Percentiles rank a stretch among this genome's conserved stretches.
phyloP scores from a whole-genome alignment of 2,113 vertebrate species.

The Acanthochromis polyacanthus region DNA sequence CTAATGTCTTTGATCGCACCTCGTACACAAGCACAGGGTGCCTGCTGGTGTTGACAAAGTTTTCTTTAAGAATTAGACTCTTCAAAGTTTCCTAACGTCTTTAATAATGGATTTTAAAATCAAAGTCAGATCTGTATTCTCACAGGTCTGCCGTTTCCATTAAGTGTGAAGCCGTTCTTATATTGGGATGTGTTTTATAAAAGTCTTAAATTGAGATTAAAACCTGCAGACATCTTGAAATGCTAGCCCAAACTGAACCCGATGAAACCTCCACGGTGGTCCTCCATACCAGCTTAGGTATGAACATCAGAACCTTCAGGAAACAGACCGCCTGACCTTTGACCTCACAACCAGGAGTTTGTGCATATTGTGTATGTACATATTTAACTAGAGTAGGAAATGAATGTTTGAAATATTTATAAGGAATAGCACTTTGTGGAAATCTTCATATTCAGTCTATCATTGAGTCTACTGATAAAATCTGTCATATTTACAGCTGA shows the following conservation, averaged over 20 bases:
- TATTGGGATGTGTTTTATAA: background rate
- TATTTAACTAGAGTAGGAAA: conserved; percentile 31
- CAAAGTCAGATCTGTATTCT: conserved; percentile 15
- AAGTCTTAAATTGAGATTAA: background rate
- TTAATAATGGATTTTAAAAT: conserved; percentile 1
- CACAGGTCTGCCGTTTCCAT: background rate
- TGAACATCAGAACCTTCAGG: conserved; percentile 32
- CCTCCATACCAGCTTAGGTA: conserved; percentile 21
- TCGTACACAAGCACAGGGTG: background rate
- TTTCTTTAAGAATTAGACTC: background rate
- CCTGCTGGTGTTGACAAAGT: background rate
- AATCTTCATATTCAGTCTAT: conserved; percentile 45
- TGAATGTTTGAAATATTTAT: conserved; percentile 55
- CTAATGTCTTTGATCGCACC: too few species aligned
- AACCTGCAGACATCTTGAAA: background rate
- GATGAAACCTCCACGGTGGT: conserved; percentile 42
- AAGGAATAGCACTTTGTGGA: conserved; percentile 45
- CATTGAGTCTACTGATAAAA: conserved; percentile 16
- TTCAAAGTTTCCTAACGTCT: background rate
- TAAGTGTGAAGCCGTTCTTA: background rate
- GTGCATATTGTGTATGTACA: conserved; percentile 49
- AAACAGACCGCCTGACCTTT: conserved; percentile 45
- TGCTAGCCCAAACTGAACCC: conserved; percentile 14
- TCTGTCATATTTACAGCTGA: background rate
- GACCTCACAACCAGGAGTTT: conserved; percentile 56